Percentiles rank a stretch among this genome's conserved stretches.
Evolutionary conservation across 1,140 invertebrate species (phyloP).

Genomic region (fruit fly (Drosophila melanogaster)): DNA sequence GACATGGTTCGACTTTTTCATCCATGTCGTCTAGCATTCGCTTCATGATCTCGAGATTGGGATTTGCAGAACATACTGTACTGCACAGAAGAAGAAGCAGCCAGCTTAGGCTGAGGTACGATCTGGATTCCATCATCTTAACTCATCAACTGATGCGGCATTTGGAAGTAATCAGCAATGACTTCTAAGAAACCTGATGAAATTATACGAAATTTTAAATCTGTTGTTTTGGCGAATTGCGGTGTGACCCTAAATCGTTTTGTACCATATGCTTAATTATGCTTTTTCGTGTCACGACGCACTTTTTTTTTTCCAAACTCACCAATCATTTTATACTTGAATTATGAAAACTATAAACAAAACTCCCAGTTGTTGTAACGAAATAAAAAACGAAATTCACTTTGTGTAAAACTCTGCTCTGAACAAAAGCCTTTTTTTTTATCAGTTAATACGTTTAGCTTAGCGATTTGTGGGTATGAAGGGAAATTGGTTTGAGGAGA

Average conservation of each 20-base stretch:
- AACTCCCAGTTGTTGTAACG: too few relatives aligned
- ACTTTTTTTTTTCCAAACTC: too few relatives aligned
- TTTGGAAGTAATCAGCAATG: not conserved
- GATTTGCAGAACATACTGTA: not conserved
- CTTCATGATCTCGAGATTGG: not conserved
- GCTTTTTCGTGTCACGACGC: too few relatives aligned
- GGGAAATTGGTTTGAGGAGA: slow-evolving; percentile 17
- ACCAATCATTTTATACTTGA: too few relatives aligned
- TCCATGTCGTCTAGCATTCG: not conserved
- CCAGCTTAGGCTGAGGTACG: not conserved
- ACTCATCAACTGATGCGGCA: not conserved
- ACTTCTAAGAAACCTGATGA: not conserved
- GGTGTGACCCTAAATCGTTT: not conserved
- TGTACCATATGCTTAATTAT: not conserved
- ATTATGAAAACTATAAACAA: too few relatives aligned
- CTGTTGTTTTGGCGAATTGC: not conserved
- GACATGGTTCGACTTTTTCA: not conserved
- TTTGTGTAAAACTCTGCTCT: slow-evolving; percentile 69
- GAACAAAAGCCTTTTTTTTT: slow-evolving; percentile 58
- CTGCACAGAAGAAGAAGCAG: not conserved
- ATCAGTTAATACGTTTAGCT: slow-evolving; percentile 48
- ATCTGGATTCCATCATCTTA: not conserved
- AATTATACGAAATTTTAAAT: not conserved
- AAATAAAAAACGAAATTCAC: not conserved
- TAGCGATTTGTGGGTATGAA: slow-evolving; percentile 38